Base-by-base conservation (phyloP, 2,113 vertebrate species). In the Falcunculus frontatus region DNA sequence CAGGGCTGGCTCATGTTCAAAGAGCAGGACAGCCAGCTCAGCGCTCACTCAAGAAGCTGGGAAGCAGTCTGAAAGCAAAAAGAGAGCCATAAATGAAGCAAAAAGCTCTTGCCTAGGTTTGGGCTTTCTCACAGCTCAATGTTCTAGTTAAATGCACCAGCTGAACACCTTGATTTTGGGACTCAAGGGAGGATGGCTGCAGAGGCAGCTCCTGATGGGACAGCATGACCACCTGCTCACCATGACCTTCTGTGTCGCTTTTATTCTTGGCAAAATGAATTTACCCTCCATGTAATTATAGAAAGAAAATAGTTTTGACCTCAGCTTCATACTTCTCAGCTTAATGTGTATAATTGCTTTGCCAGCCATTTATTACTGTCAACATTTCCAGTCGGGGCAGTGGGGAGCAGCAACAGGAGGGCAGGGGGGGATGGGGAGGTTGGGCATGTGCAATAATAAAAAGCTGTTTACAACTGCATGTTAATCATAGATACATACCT, bases 271-370 rank as follows among this genome's bases (percentile, higher is more conserved):
- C 90, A 95, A 93, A 97, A 96, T 7, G 25, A 90, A 95, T 94
- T 92, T 89, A 75, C 64, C 88, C 37, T 82, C 87, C 44, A 9
- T 64, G 70, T 95, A 96, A 96, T 97, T 96, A 94, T 41, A 77
- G 87, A 90, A 97, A 83, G 84, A 95, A 97, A 95, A 97, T 79
- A 87, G 77, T 95, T 97, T 96, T 97, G 84, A 77, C 96, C 90
- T 93, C 84, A 10, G 91, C 91, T 93, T 56, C 90, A 59, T 68
- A 59, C 79, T 96, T 95, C 77, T 84, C 82, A 86, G 67, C 91
- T 95, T 95, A 94, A 97, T 87, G 94, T 93, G 84, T 87, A 57
- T 96, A 96, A 97, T 95, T 97, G 89, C 70, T 93, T 89, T 75
- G 86, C 94, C 90, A 94, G 89, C 83, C 84, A 89, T 97, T 97